A percentile compares a stretch with the other conserved stretches of the same genome.
These are phyloP conservation scores for Aphaenogaster rudis DNA, from an alignment of 1,140 invertebrate genomes.

Conservation along the genomic window DNA sequence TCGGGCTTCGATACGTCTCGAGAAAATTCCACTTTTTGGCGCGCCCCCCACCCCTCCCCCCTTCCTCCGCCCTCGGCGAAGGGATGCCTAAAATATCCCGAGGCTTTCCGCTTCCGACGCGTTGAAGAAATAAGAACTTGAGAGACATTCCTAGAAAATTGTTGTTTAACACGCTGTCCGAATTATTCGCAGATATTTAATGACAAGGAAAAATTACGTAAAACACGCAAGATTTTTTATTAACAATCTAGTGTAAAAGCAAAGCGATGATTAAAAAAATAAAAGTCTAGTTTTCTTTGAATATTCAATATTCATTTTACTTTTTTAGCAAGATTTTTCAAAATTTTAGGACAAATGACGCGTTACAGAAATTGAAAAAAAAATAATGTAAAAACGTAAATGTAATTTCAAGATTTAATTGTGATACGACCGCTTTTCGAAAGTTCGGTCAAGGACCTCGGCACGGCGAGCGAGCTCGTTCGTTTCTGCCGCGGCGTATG, in stretches of 20 bases:
- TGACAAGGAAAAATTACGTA: background rate
- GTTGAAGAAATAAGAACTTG: background rate
- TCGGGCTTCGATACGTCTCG: constrained; percentile 63
- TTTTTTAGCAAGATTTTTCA: background rate
- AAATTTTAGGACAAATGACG: background rate
- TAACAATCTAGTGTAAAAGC: background rate
- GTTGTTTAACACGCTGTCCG: no score
- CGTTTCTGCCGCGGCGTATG: constrained; percentile 20
- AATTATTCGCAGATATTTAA: background rate
- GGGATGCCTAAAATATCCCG: constrained; percentile 34
- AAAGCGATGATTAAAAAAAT: background rate
- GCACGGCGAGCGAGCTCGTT: constrained; percentile 16
- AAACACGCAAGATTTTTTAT: background rate
- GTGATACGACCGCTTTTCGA: background rate
- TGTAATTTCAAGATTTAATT: background rate
- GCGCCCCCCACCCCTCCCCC: constrained; percentile 18
- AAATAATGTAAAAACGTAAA: background rate
- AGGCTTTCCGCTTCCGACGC: constrained; percentile 28
- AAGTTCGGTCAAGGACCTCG: background rate
- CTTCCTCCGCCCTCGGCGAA: background rate
- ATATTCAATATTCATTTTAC: background rate
- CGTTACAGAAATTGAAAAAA: background rate
- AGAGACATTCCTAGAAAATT: background rate
- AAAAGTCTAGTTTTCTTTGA: background rate
- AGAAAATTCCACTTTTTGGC: constrained; percentile 71